These are phyloP conservation scores for Plagiodera versicolora DNA, from an alignment of 2,888 invertebrate species.

Conservation along the genomic window DNA sequence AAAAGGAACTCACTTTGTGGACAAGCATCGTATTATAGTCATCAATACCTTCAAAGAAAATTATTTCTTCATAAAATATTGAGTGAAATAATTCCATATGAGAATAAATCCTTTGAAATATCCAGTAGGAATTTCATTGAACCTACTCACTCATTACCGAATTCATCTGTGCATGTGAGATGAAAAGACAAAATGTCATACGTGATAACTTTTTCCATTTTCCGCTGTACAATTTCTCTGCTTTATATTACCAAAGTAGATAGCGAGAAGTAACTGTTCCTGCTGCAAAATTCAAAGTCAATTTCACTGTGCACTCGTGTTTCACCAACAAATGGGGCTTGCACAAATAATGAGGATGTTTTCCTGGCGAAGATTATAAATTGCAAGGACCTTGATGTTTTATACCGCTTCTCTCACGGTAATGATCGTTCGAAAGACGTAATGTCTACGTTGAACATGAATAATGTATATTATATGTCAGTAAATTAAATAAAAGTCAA, in stretches of 20 bases:
- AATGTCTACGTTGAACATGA: conserved; percentile 11
- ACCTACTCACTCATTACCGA: too few species aligned
- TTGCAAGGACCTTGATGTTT: conserved; percentile 18
- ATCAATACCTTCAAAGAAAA: too few species aligned
- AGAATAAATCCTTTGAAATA: too few species aligned
- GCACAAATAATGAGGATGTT: conserved; percentile 25
- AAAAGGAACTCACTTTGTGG: too few species aligned
- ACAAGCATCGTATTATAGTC: too few species aligned
- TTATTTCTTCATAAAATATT: too few species aligned
- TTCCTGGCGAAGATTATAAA: conserved; percentile 18
- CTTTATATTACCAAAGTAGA: neutral
- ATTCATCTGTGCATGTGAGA: too few species aligned
- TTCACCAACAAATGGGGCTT: conserved; percentile 12
- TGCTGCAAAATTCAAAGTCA: conserved; percentile 6
- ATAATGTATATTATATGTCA: conserved; percentile 12
- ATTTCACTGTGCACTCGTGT: conserved; percentile 15
- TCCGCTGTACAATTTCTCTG: neutral
- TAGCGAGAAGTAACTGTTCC: neutral
- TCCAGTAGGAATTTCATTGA: too few species aligned
- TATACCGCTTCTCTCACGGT: conserved; percentile 6
- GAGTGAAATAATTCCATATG: too few species aligned
- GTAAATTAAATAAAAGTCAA: neutral
- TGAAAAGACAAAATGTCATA: too few species aligned
- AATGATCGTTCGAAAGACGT: conserved; percentile 20
- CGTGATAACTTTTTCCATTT: too few species aligned